Base-by-base conservation (phyloP, 2,797 vertebrate genomes). In the Gallirallus australis region DNA sequence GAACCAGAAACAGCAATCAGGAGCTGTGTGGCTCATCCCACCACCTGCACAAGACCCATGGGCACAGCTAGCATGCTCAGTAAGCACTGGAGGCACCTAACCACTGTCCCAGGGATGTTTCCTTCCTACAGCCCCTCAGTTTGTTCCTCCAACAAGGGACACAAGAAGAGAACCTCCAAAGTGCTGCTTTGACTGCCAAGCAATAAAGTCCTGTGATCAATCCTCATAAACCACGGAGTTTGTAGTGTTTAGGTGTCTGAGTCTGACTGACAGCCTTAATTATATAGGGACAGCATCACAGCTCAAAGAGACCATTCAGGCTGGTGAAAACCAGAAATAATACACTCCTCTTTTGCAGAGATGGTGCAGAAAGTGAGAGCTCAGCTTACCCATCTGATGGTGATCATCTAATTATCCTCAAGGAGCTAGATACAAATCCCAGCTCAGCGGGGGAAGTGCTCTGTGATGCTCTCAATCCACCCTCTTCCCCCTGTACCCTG, bases 231-330 rank as follows among this genome's bases (percentile, higher is more conserved):
- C 94, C 15, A 4, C 4, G n/a, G 60, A 91, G 71, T 76, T 76
- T 48, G 33, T 14, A n/a, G 79, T 63, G 60, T 93, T 95, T 70
- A 83, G 68, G 81, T 63, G 42, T 35, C 84, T 31, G 76, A 50
- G 45, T 91, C 84, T 97, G 93, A 96, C 71, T 96, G 96, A 91
- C 96, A 97, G 81, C 59, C 79, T 86, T 96, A 96, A 92, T 96
- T 96, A 94, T 52, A 81, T 2, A 48, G 76, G 69, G 86, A 63
- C 70, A 84, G 69, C 3, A 0, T n/a, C 40, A 28, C 66, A 75
- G 81, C 91, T 96, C 83, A 56, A 19, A 61, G 72, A 70, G 48
- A 76, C 13, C 4, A 50, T 31, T 93, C 91, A 70, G 66, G 89
- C 63, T 87, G 65, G 82, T 47, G 65, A 52, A 48, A 66, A 87